phyloP scores from a whole-genome alignment of 2,888 invertebrate species.

The Osedax frankpressi region DNA sequence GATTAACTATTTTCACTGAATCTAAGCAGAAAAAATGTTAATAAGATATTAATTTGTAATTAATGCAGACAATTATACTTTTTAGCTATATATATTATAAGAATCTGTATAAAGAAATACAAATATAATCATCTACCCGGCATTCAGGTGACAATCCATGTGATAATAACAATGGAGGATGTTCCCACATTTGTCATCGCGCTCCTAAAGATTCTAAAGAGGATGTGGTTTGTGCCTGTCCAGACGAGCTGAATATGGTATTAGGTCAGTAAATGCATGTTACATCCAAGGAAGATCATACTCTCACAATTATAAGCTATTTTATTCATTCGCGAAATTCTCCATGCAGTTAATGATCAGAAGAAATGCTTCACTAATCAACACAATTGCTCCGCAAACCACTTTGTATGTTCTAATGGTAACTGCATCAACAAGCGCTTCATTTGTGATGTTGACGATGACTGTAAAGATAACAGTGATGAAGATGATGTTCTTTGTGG shows the following conservation, averaged over 20 bases:
- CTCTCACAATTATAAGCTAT: too few relatives aligned
- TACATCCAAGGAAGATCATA: too few relatives aligned
- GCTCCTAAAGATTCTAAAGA: slow-evolving; percentile 67
- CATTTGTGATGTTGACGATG: slow-evolving; percentile 75
- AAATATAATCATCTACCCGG: too few relatives aligned
- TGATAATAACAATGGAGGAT: slow-evolving; percentile 74
- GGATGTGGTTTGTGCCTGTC: slow-evolving; percentile 52
- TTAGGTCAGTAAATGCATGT: too few relatives aligned
- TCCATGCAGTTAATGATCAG: slow-evolving; percentile 54
- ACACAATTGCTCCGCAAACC: slow-evolving; percentile 44
- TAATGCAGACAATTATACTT: too few relatives aligned
- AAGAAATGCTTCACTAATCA: slow-evolving; percentile 70
- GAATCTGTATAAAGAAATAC: too few relatives aligned
- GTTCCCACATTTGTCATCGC: slow-evolving; percentile 84
- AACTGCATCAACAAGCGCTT: slow-evolving; percentile 84
- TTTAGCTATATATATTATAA: too few relatives aligned
- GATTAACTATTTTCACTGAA: slow-evolving; percentile 72
- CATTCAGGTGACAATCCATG: slow-evolving; percentile 51
- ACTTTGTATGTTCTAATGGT: slow-evolving; percentile 78
- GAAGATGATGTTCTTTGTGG: slow-evolving; percentile 38
- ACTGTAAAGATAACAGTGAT: slow-evolving; percentile 40
- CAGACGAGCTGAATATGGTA: slow-evolving; percentile 52
- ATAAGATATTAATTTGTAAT: too few relatives aligned
- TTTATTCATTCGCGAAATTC: too few relatives aligned
- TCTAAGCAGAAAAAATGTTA: slow-evolving; percentile 24